A percentile compares a stretch with the other conserved stretches of the same genome.
phyloP scores from a whole-genome alignment of 2,797 vertebrate genomes.

The Tapirus indicus region DNA sequence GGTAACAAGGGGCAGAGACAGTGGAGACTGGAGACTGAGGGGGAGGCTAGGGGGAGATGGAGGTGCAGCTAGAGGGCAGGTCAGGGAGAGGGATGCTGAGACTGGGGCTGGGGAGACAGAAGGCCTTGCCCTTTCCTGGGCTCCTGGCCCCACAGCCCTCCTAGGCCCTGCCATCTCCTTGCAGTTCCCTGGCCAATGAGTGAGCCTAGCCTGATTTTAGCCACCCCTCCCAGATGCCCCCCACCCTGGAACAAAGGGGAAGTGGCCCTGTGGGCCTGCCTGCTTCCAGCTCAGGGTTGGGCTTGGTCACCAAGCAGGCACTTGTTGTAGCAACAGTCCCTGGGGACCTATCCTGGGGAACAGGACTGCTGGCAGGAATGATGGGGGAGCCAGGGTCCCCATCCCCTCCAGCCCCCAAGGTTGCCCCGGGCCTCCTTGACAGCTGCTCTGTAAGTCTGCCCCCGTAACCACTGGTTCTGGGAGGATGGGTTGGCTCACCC shows the following conservation, averaged over 20 bases:
- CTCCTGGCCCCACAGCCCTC: neutral
- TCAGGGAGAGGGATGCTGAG: neutral
- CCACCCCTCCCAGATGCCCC: neutral
- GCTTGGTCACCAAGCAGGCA: slow-evolving; percentile 52
- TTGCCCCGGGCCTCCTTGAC: neutral
- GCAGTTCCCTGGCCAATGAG: neutral
- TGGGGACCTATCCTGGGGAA: neutral
- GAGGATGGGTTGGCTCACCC: slow-evolving; percentile 10
- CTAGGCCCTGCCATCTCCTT: neutral
- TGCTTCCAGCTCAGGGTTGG: slow-evolving; percentile 36
- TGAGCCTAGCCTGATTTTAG: neutral
- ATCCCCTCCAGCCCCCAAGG: neutral
- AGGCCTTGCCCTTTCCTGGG: neutral
- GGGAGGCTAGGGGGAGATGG: neutral
- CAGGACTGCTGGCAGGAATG: neutral
- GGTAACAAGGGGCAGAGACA: neutral
- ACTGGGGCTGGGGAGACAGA: neutral
- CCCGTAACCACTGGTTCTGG: neutral
- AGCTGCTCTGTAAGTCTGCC: slow-evolving; percentile 69
- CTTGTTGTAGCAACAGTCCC: slow-evolving; percentile 81
- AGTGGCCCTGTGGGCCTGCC: neutral
- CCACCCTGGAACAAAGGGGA: neutral
- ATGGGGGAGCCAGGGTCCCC: slow-evolving; percentile 66
- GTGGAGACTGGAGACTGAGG: too few relatives aligned
- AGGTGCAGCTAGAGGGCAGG: neutral